Percentiles rank a stretch among this genome's conserved stretches.
phyloP scores from a whole-genome alignment of 2,797 vertebrate species.

The Molossus alvarezi region DNA sequence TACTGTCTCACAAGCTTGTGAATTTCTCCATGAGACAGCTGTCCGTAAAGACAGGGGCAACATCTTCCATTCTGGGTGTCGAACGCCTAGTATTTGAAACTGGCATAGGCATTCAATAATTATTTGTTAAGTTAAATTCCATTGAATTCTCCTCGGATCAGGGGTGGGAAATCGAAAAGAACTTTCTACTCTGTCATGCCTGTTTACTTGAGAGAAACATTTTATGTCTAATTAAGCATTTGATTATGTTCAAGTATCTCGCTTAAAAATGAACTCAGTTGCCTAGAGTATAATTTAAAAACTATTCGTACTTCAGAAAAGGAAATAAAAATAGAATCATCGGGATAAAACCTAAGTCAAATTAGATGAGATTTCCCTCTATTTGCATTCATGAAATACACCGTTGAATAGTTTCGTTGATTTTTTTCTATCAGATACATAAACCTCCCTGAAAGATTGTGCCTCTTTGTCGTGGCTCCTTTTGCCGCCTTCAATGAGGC shows the following conservation, averaged over 20 bases:
- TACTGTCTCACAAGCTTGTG: neutral
- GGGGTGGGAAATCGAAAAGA: neutral
- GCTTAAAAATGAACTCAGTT: conserved; percentile 3
- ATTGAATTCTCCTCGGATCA: neutral
- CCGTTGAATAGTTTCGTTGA: neutral
- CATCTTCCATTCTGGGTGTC: neutral
- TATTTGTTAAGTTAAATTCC: conserved; percentile 28
- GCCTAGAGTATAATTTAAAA: neutral
- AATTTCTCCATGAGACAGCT: neutral
- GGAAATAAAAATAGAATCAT: conserved; percentile 45
- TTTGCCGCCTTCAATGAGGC: neutral
- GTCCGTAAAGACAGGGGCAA: neutral
- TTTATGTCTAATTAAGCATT: neutral
- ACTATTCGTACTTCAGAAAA: conserved; percentile 1
- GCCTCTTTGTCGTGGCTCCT: neutral
- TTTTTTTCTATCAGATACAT: neutral
- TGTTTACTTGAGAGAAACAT: neutral
- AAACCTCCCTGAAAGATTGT: neutral
- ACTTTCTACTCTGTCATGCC: neutral
- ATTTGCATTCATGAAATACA: conserved; percentile 13
- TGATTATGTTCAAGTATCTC: conserved; percentile 25
- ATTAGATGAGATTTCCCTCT: neutral
- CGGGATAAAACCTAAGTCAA: neutral
- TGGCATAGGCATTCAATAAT: neutral
- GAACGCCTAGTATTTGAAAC: neutral